These are phyloP conservation scores for Notarius quadriscutis DNA, from an alignment of 2,113 vertebrate species.

Conservation along the genomic window DNA sequence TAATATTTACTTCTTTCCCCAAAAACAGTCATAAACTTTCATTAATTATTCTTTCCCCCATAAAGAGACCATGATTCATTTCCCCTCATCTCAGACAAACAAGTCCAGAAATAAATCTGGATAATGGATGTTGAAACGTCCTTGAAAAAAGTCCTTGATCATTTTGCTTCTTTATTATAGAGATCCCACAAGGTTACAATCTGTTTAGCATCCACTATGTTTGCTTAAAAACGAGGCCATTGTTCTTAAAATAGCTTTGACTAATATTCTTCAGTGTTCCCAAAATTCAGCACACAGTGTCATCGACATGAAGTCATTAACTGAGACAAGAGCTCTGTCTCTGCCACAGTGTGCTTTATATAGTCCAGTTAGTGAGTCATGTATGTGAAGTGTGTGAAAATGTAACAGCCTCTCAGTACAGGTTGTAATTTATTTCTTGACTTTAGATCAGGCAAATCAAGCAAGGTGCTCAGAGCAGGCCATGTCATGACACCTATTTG, in stretches of 20 bases:
- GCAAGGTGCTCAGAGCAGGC: neutral
- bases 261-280: neutral
- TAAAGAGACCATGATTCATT: neutral
- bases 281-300: neutral
- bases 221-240: neutral
- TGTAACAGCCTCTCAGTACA: neutral
- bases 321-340: neutral
- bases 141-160: neutral
- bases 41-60: neutral
- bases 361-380: slow-evolving; percentile 19
- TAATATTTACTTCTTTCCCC: neutral
- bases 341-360: neutral
- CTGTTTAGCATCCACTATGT: neutral
- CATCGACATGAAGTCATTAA: neutral
- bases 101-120: neutral
- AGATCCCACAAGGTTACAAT: slow-evolving; percentile 14
- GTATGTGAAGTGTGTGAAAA: neutral
- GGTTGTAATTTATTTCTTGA: slow-evolving; percentile 4
- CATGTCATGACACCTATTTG: neutral
- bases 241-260: slow-evolving; percentile 17
- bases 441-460: neutral
- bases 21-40: neutral
- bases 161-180: neutral
- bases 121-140: neutral
- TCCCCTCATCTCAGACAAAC: neutral